phyloP scores from a whole-genome alignment of 2,888 invertebrate genomes.

The Amiota minor region DNA sequence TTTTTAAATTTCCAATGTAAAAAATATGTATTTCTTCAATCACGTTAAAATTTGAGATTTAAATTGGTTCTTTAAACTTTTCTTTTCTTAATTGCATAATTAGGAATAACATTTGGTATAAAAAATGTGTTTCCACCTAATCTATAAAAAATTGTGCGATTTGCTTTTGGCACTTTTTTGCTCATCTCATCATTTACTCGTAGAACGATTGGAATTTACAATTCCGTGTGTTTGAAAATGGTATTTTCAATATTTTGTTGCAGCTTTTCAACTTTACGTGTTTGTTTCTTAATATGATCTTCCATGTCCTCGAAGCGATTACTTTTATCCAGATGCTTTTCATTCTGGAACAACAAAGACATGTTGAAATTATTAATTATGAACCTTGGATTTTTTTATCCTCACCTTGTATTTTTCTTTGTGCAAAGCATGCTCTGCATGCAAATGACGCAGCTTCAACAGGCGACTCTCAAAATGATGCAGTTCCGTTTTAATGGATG shows the following conservation, averaged over 20 bases:
- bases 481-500: conserved; percentile 89
- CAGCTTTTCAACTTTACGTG: conserved; percentile 88
- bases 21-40: too few species aligned
- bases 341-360: background rate
- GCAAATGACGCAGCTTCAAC: conserved; percentile 86
- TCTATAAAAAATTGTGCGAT: background rate
- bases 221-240: conserved; percentile 85
- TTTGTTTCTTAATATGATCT: conserved; percentile 87
- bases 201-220: conserved; percentile 74
- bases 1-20: too few species aligned
- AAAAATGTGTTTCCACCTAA: background rate
- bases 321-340: conserved; percentile 4
- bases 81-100: too few species aligned
- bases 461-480: conserved; percentile 86
- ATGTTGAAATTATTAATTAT: background rate
- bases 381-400: background rate
- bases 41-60: too few species aligned
- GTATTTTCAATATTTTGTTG: conserved; percentile 85
- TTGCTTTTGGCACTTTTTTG: too few species aligned
- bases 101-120: conserved; percentile 14
- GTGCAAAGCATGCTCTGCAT: conserved; percentile 85
- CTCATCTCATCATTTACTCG: too few species aligned
- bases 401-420: conserved; percentile 79
- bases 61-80: too few species aligned
- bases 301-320: conserved; percentile 78